Conservation (phyloP, 2,797 vertebrate species). For the Morelia viridis region DNA sequence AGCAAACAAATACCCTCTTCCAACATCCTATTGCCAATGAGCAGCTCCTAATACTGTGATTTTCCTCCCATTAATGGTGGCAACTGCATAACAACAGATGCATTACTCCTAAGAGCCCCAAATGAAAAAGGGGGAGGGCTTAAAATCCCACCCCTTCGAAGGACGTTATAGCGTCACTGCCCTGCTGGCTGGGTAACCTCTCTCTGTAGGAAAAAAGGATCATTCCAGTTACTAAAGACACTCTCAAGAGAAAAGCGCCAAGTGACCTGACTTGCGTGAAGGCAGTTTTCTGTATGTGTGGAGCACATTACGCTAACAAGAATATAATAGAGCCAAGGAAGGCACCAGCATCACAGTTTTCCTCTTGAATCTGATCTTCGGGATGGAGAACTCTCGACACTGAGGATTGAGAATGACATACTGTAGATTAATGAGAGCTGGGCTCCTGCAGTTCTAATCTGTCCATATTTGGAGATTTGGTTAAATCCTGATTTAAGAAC, state of each 20-base stretch:
- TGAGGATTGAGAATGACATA: background rate
- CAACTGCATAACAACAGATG: no score
- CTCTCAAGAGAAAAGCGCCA: background rate
- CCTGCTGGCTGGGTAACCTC: background rate
- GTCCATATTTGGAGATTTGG: slow-evolving; percentile 40
- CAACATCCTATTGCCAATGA: no score
- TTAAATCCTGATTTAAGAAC: slow-evolving; percentile 41
- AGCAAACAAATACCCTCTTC: background rate
- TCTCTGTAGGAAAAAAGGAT: background rate
- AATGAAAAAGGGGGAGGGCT: no score
- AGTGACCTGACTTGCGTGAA: background rate
- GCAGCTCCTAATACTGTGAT: no score
- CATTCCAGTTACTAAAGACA: background rate
- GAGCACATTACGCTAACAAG: no score
- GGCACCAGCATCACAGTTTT: background rate
- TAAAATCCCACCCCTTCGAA: background rate
- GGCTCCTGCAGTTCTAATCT: slow-evolving; percentile 20
- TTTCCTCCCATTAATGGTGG: no score
- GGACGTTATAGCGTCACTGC: background rate
- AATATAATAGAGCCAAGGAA: background rate
- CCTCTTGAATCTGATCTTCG: background rate
- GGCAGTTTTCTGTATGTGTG: background rate
- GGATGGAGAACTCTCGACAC: background rate
- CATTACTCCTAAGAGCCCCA: no score
- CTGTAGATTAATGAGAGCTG: slow-evolving; percentile 18